A percentile compares a stretch with the other conserved stretches of the same genome.
phyloP scores from a whole-genome alignment of 1,140 invertebrate species.

The Aleiodes sp. region DNA sequence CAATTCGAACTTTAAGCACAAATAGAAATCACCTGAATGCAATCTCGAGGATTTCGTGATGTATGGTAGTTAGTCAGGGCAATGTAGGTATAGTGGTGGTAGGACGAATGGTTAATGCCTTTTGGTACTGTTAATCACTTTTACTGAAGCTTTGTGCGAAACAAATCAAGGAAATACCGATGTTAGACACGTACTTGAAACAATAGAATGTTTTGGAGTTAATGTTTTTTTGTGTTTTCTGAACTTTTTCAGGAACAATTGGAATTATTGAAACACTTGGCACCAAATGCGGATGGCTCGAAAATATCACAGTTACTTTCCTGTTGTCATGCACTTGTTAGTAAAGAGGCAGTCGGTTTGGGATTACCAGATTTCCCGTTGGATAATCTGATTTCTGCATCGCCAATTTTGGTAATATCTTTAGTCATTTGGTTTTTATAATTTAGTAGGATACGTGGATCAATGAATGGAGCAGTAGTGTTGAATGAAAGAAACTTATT shows the following conservation, averaged over 20 bases:
- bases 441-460: too few relatives aligned
- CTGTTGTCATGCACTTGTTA: constrained; percentile 78
- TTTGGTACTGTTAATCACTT: neutral
- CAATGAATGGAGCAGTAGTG: too few relatives aligned
- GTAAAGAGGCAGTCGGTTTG: constrained; percentile 73
- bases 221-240: neutral
- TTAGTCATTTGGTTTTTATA: too few relatives aligned
- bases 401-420: constrained; percentile 82
- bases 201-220: neutral
- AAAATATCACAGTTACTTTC: constrained; percentile 79
- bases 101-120: neutral
- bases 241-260: constrained; percentile 42
- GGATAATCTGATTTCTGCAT: constrained; percentile 78
- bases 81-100: neutral
- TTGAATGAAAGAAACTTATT: neutral
- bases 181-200: neutral
- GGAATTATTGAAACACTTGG: constrained; percentile 64
- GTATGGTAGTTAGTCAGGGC: neutral
- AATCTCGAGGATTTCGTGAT: neutral
- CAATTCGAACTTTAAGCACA: neutral
- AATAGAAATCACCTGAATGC: neutral
- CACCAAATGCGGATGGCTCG: constrained; percentile 67
- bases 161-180: neutral
- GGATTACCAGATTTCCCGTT: constrained; percentile 91
- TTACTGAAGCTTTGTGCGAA: neutral